Evolutionary conservation across 2,888 invertebrate genomes (phyloP).

Genomic region (Caenorhabditis imperialis): DNA sequence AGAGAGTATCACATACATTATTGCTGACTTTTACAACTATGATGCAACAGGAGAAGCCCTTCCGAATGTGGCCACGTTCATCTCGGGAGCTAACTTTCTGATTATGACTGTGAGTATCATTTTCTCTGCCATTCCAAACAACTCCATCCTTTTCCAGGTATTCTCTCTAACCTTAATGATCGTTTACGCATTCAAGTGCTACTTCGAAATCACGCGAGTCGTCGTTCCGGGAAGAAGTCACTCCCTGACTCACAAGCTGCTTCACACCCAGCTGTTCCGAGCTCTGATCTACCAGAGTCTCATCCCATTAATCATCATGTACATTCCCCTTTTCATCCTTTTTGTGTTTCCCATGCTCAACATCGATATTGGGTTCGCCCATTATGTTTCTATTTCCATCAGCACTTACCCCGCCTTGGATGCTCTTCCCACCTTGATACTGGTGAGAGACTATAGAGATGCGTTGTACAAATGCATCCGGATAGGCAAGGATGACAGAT

Average conservation of each 20-base stretch:
- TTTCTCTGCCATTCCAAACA: too few relatives aligned
- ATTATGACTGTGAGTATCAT: conserved; percentile 22
- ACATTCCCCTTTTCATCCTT: conserved; percentile 23
- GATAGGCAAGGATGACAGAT: background rate
- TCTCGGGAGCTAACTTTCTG: conserved; percentile 23
- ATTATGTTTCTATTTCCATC: conserved; percentile 32
- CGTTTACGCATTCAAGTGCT: conserved; percentile 27
- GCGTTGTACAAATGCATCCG: conserved; percentile 1
- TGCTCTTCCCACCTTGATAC: conserved; percentile 30
- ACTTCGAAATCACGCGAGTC: conserved; percentile 32
- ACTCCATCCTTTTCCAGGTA: conserved; percentile 5
- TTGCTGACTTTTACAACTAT: conserved; percentile 24
- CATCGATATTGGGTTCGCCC: conserved; percentile 22
- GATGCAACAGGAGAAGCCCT: background rate
- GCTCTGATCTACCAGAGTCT: conserved; percentile 30
- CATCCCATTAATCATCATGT: conserved; percentile 31
- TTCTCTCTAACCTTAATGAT: conserved; percentile 16
- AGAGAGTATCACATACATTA: conserved; percentile 29
- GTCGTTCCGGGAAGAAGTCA: conserved; percentile 9
- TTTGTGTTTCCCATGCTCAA: conserved; percentile 36
- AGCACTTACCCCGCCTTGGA: conserved; percentile 34
- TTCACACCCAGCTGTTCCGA: conserved; percentile 31
- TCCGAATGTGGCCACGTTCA: conserved; percentile 10
- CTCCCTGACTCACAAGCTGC: conserved; percentile 23
- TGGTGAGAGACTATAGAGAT: conserved; percentile 29